These are phyloP conservation scores for Coluber constrictor DNA, from an alignment of 2,797 vertebrate genomes.

Conservation along the genomic window DNA sequence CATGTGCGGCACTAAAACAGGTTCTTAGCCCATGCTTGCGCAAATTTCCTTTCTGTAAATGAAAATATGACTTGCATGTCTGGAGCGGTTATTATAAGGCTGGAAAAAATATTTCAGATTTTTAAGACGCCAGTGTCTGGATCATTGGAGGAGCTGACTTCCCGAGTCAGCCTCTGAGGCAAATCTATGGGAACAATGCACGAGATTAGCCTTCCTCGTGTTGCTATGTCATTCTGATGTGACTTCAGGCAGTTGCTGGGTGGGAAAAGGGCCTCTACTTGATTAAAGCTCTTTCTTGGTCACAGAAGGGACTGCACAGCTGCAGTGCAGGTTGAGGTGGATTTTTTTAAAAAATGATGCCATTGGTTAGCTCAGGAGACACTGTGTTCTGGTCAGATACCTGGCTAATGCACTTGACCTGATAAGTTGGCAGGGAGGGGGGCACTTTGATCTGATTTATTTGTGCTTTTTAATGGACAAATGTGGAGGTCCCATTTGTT, in stretches of 20 bases:
- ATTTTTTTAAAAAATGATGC: not conserved
- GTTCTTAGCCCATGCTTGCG: not conserved
- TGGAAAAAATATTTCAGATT: slow-evolving; percentile 19
- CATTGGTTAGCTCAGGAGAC: not conserved
- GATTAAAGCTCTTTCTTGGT: not conserved
- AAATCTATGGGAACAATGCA: no score
- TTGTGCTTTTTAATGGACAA: not conserved
- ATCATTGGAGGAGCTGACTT: not conserved
- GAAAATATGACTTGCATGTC: slow-evolving; percentile 18
- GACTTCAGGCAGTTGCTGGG: no score
- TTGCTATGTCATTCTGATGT: not conserved
- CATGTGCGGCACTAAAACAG: not conserved
- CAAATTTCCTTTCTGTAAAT: not conserved
- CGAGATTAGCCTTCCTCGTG: not conserved
- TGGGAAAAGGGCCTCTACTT: not conserved
- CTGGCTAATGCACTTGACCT: not conserved
- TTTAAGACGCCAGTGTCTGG: slow-evolving; percentile 11
- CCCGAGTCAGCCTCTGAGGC: not conserved
- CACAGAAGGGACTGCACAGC: not conserved
- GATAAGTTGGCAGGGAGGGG: not conserved
- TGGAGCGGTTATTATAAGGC: slow-evolving; percentile 13
- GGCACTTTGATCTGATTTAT: not conserved
- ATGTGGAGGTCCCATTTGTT: not conserved
- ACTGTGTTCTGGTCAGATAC: not conserved
- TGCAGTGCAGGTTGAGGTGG: not conserved